phyloP scores from a whole-genome alignment of 1,140 invertebrate species.

The Drosophila leontia region DNA sequence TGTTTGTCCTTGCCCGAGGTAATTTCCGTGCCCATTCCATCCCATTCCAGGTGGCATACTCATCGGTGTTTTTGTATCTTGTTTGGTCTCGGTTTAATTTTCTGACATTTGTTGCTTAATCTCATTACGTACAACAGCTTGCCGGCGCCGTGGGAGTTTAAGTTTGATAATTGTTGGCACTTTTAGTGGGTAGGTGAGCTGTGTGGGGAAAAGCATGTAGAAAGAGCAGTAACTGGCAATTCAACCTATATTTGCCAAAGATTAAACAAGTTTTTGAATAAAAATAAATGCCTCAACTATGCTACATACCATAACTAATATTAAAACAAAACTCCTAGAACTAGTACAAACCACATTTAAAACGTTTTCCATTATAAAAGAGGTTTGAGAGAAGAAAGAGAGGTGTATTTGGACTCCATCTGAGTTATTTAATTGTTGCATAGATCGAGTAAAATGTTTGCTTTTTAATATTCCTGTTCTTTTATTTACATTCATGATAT shows the following conservation, averaged over 20 bases:
- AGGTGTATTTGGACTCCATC: slow-evolving; percentile 52
- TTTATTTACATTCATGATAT: slow-evolving; percentile 77
- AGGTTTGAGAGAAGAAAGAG: not conserved
- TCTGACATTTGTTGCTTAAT: slow-evolving; percentile 62
- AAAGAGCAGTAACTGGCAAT: slow-evolving; percentile 11
- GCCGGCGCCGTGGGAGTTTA: slow-evolving; percentile 1
- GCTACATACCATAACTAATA: not conserved
- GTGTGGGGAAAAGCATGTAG: slow-evolving; percentile 1
- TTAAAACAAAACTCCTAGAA: not conserved
- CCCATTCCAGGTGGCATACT: slow-evolving; percentile 7
- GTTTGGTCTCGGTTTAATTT: slow-evolving; percentile 60
- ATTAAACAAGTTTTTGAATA: slow-evolving; percentile 19
- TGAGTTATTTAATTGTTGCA: slow-evolving; percentile 72
- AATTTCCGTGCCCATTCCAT: slow-evolving; percentile 17
- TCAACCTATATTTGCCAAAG: not conserved
- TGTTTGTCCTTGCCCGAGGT: slow-evolving; percentile 48
- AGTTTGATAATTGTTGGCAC: slow-evolving; percentile 43
- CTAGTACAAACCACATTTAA: not conserved
- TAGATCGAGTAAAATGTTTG: slow-evolving; percentile 71
- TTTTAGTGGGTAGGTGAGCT: slow-evolving; percentile 14
- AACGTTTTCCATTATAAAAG: not conserved
- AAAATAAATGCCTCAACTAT: slow-evolving; percentile 1
- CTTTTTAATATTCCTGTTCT: slow-evolving; percentile 50
- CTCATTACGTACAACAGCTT: slow-evolving; percentile 14
- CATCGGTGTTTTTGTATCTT: slow-evolving; percentile 44